These are phyloP conservation scores for Otolemur garnettii DNA, from an alignment of 2,113 vertebrate species.

Conservation along the genomic window DNA sequence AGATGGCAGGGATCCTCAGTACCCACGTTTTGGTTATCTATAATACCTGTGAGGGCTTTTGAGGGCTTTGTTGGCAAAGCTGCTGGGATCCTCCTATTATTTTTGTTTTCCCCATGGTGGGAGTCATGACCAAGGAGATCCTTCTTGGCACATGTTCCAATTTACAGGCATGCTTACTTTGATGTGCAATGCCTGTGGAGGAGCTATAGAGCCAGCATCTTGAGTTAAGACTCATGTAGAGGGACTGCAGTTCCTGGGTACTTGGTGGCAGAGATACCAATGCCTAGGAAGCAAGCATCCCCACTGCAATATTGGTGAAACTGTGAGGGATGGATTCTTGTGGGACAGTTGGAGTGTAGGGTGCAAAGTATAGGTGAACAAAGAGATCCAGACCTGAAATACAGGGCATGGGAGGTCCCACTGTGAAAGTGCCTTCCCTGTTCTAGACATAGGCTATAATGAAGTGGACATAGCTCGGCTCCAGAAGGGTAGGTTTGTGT, in stretches of 20 bases:
- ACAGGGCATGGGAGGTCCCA: rapidly evolving
- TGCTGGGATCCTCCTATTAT: not conserved
- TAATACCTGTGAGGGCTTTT: not conserved
- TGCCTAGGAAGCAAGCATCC: not conserved
- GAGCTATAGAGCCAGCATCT: not conserved
- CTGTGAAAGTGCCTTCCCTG: not conserved
- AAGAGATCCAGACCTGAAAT: not conserved
- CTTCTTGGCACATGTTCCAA: not conserved
- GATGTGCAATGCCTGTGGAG: not conserved
- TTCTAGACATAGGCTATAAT: not conserved
- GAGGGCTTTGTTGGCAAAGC: not conserved
- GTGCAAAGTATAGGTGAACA: not conserved
- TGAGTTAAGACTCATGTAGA: not conserved
- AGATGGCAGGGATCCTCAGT: not conserved
- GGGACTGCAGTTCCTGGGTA: not conserved
- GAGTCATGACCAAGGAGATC: not conserved
- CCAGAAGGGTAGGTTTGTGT: not conserved
- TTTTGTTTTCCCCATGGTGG: not conserved
- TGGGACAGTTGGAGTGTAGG: not conserved
- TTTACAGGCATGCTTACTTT: not conserved
- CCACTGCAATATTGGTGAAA: not conserved
- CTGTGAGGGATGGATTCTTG: not conserved
- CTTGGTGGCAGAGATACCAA: not conserved
- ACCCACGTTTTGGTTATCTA: not conserved
- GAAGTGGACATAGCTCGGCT: not conserved